A percentile compares a stretch with the other conserved stretches of the same genome.
Conservation (phyloP, 2,113 vertebrate genomes). For the Corythornis madagascariensis region DNA sequence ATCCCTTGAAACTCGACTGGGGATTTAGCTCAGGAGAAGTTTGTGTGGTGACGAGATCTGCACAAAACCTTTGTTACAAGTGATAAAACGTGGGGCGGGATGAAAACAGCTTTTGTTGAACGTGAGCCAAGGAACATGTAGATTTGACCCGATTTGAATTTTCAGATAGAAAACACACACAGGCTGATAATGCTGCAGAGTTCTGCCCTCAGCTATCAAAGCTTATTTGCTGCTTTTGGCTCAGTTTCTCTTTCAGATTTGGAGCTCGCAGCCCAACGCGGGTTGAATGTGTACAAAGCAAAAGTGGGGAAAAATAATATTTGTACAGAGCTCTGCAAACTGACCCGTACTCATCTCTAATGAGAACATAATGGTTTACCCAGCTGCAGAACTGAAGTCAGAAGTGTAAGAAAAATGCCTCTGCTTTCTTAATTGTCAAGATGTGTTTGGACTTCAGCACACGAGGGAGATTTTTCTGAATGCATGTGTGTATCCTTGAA, state of each 20-base stretch:
- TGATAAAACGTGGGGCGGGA: background rate
- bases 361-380: slow-evolving; percentile 34
- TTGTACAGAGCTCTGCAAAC: slow-evolving; percentile 45
- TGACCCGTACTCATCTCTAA: slow-evolving; percentile 3
- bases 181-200: background rate
- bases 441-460: background rate
- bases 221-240: slow-evolving; percentile 37
- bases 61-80: background rate
- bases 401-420: background rate
- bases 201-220: slow-evolving; percentile 18
- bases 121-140: background rate
- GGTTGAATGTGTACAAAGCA: slow-evolving; percentile 29
- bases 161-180: background rate
- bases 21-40: background rate
- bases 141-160: background rate
- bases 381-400: slow-evolving; percentile 43
- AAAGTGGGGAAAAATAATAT: slow-evolving; percentile 51
- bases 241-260: background rate
- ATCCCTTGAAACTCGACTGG: slow-evolving; percentile 5
- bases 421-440: background rate
- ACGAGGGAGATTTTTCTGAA: background rate
- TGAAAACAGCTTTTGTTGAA: background rate
- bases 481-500: background rate
- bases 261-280: background rate
- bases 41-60: background rate